phyloP scores from a whole-genome alignment of 2,888 invertebrate species.

The Meandrusa payeni region DNA sequence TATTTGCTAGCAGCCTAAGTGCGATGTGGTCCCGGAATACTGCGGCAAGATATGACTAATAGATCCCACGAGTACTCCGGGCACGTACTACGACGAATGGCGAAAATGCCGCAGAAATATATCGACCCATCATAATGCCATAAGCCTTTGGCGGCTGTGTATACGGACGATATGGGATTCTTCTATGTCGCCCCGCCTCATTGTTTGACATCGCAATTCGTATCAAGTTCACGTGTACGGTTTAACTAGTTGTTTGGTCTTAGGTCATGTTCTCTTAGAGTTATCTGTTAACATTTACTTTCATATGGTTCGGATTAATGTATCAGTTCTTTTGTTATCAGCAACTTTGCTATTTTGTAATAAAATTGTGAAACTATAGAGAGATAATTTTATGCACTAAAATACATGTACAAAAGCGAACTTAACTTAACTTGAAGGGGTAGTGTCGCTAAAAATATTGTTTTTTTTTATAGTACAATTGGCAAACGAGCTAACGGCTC shows the following conservation, averaged over 20 bases:
- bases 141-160: too few species aligned
- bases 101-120: slow-evolving; percentile 72
- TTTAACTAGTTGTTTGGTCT: slow-evolving; percentile 12
- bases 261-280: slow-evolving; percentile 8
- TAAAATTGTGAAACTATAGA: too few species aligned
- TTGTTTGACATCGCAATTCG: neutral
- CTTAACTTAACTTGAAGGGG: too few species aligned
- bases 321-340: too few species aligned
- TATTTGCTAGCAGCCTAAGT: slow-evolving; percentile 11
- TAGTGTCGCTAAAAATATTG: too few species aligned
- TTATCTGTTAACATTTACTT: slow-evolving; percentile 18
- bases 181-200: neutral
- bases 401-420: too few species aligned
- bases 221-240: slow-evolving; percentile 16
- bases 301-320: slow-evolving; percentile 6
- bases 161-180: too few species aligned
- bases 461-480: too few species aligned
- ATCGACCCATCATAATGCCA: slow-evolving; percentile 62
- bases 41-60: slow-evolving; percentile 4
- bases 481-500: too few species aligned
- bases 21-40: neutral
- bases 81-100: slow-evolving; percentile 46
- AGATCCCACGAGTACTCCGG: slow-evolving; percentile 22
- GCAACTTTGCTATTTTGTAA: too few species aligned
- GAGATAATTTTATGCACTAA: too few species aligned